Evolutionary conservation across 2,888 invertebrate genomes (phyloP).

Genomic region (Panzeria rudis): DNA sequence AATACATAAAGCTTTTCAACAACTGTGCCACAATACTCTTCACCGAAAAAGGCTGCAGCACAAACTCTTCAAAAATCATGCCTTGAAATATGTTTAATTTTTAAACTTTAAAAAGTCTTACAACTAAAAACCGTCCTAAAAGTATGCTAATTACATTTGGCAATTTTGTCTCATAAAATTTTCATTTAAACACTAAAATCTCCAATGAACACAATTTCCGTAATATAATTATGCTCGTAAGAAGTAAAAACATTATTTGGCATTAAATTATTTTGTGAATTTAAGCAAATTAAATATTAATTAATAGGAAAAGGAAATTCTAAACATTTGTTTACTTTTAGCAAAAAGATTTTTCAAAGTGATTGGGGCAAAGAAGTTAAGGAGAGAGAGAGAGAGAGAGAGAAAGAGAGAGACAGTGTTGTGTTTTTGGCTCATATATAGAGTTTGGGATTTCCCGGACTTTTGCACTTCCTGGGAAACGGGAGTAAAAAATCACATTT

Average conservation of each 20-base stretch:
- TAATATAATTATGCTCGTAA: conserved; percentile 20
- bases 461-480: too few relatives aligned
- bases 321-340: neutral
- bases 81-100: neutral
- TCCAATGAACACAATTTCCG: conserved; percentile 19
- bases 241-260: neutral
- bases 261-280: conserved; percentile 26
- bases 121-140: neutral
- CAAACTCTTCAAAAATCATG: too few relatives aligned
- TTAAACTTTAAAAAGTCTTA: neutral
- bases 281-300: conserved; percentile 21
- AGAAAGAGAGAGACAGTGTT: neutral
- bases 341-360: conserved; percentile 18
- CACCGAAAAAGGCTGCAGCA: too few relatives aligned
- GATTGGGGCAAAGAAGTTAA: too few relatives aligned
- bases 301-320: conserved; percentile 28
- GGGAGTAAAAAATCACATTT: too few relatives aligned
- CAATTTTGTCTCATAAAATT: too few relatives aligned
- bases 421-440: too few relatives aligned
- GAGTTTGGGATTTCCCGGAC: too few relatives aligned
- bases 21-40: too few relatives aligned
- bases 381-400: neutral
- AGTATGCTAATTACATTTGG: conserved; percentile 9
- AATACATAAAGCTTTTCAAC: too few relatives aligned
- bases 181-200: too few relatives aligned